Evolutionary conservation across 2,797 vertebrate genomes (phyloP).

Genomic region (Scleropages formosus): DNA sequence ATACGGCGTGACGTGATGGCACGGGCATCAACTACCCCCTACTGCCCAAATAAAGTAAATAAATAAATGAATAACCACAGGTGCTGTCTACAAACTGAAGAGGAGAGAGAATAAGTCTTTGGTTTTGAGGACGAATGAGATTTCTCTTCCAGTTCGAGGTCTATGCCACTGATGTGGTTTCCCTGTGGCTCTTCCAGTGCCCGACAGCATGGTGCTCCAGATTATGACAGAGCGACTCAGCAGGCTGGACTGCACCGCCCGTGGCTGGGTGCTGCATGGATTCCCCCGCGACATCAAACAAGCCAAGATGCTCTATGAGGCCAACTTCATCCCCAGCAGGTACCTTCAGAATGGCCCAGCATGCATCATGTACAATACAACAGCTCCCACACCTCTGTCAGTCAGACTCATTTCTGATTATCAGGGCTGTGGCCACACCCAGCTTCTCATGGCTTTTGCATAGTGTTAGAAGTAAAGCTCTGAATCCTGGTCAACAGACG

Average conservation of each 20-base stretch:
- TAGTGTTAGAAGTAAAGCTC: no score
- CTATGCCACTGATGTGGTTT: background rate
- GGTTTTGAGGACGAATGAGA: background rate
- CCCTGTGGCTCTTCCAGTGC: conserved; percentile 62
- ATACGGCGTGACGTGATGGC: background rate
- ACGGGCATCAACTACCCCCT: no score
- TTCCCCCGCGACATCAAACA: conserved; percentile 77
- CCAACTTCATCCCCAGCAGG: conserved; percentile 77
- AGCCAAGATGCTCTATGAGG: conserved; percentile 61
- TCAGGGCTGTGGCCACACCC: no score
- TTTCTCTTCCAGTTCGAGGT: background rate
- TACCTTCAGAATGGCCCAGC: conserved; percentile 41
- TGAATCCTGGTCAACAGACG: no score
- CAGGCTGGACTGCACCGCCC: conserved; percentile 67
- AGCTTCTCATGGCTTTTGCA: no score
- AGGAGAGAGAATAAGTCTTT: background rate
- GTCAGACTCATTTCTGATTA: background rate
- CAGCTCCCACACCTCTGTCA: background rate
- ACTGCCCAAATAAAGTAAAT: background rate
- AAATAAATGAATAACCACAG: background rate
- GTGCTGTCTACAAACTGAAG: background rate
- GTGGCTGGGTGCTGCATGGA: conserved; percentile 83
- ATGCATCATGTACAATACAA: background rate
- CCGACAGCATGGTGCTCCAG: conserved; percentile 73
- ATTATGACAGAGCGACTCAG: conserved; percentile 69